phyloP scores from a whole-genome alignment of 2,113 vertebrate genomes.

The Xenus cinereus region DNA sequence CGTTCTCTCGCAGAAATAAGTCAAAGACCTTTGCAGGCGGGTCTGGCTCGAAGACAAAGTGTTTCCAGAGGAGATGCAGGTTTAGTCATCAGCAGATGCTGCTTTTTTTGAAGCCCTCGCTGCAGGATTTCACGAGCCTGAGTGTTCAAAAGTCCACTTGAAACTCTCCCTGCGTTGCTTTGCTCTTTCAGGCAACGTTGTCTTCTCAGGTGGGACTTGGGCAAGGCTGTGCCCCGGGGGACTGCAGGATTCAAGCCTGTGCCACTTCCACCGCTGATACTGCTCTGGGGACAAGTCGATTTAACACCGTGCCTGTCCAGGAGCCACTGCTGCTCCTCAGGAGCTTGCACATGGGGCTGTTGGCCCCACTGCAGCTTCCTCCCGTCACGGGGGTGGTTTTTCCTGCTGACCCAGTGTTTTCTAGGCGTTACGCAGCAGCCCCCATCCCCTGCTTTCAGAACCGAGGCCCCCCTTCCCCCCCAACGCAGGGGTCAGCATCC shows the following conservation, averaged over 20 bases:
- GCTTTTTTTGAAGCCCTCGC: background rate
- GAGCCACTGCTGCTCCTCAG: background rate
- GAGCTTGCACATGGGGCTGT: background rate
- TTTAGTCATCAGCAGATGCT: background rate
- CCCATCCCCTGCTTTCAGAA: background rate
- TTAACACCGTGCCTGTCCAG: accelerated
- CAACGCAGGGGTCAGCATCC: background rate
- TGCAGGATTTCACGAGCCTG: background rate
- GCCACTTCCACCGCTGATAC: background rate
- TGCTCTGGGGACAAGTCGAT: accelerated
- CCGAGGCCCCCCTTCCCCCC: too few species aligned
- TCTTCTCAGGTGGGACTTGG: background rate
- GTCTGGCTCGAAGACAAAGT: accelerated
- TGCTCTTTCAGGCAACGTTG: background rate
- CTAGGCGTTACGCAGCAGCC: accelerated
- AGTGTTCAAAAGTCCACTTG: background rate
- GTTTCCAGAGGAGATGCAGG: background rate
- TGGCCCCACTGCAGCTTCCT: background rate
- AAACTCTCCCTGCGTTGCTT: background rate
- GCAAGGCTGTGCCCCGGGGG: background rate
- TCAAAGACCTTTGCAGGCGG: background rate
- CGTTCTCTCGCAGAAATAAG: background rate
- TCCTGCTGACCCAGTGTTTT: background rate
- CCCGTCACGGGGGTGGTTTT: accelerated
- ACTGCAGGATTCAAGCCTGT: background rate